Evolutionary conservation across 1,140 invertebrate genomes (phyloP), one percentile per base, ranked within the genome.

Genomic region (Trichonephila inaurata): DNA sequence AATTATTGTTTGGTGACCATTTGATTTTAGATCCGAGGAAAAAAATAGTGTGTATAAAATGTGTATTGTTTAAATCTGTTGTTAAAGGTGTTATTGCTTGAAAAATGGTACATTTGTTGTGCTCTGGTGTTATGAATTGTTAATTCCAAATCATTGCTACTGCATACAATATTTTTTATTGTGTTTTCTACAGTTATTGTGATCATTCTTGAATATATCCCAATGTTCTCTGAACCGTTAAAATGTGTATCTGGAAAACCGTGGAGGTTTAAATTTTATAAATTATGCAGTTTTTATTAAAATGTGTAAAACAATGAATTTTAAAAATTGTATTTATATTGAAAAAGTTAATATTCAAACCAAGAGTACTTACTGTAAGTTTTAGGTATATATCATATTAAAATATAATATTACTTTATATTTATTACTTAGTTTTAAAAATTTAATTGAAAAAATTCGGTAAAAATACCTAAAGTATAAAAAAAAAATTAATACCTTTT

Each of bases 191-290:
- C 24, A 82, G 44, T 83, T 83, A 83, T 58, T 83, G 82, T 83
- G 82, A 58, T 83, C n/a, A n/a, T 83, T 28, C 28, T 16, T 64
- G 28, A 87, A n/a, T 87, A 77, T 83, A 60, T 60, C 51, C 10
- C 24, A 60, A 21, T 83, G 21, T 83, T 5, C 21, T 60, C 24
- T 51, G 82, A 58, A 83, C 21, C 61, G 62, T 87, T 87, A 28
- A 87, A 87, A 87, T 87, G 85, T 58, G 61, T 87, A 64, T 87
- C 85, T 87, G 60, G 85, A 87, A 87, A 62, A 19, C 8, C 51
- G 10, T 51, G 7, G 5, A 51, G 51, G 51, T 10, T 51, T 7
- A 51, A 12, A 51, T 51, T 51, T 51, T 51, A 51, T 51, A 51
- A 51, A 51, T 51, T 51, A 51, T 51, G 51, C 10, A 8, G 10